Conservation (phyloP, 2,888 invertebrate genomes). For the Erebia aethiops region DNA sequence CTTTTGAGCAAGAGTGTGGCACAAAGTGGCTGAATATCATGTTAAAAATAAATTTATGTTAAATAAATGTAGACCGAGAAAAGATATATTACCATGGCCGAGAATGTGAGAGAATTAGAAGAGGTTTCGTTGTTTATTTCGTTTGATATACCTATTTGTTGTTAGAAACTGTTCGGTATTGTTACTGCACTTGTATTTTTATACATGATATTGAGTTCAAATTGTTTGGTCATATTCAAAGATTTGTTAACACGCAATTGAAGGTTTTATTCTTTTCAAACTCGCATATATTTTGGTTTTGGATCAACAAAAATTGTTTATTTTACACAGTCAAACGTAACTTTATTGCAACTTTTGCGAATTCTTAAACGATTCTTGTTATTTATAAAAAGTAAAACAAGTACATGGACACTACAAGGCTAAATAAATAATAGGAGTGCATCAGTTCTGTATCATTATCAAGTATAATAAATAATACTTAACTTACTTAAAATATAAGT, state of each 20-base stretch:
- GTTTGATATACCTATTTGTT: background rate
- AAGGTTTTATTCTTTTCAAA: too few relatives aligned
- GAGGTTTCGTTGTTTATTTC: background rate
- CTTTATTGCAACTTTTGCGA: background rate
- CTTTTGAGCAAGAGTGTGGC: conserved; percentile 14
- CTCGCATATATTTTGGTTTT: too few relatives aligned
- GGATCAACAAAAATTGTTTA: too few relatives aligned
- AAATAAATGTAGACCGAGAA: conserved; percentile 11
- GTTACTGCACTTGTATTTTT: background rate
- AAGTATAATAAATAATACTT: too few relatives aligned
- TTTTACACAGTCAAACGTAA: too few relatives aligned
- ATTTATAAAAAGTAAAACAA: background rate
- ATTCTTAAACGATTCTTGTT: background rate
- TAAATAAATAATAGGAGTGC: background rate
- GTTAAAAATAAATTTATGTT: conserved; percentile 2
- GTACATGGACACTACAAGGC: background rate
- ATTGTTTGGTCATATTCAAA: background rate
- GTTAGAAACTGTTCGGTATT: too few relatives aligned
- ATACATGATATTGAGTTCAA: background rate
- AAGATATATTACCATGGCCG: background rate
- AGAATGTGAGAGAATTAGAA: background rate
- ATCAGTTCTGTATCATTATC: background rate
- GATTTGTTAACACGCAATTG: too few relatives aligned
- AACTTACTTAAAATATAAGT: background rate
- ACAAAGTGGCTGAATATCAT: conserved; percentile 7